Base-by-base conservation (phyloP, 2,797 vertebrate genomes). In the Sebastolobus altivelis region DNA sequence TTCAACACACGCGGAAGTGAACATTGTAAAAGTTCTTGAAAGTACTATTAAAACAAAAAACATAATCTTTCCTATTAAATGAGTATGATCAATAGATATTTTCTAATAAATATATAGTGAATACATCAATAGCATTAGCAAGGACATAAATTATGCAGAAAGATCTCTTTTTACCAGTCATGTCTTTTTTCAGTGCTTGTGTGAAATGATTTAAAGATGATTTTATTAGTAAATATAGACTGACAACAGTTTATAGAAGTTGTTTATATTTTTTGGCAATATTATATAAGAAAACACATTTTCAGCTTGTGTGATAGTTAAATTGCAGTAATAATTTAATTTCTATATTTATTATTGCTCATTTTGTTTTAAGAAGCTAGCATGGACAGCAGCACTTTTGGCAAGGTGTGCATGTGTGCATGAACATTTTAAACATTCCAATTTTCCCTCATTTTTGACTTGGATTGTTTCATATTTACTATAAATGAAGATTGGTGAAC, bases 341-440 rank as follows among this genome's bases (percentile, higher is more conserved):
- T 20, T 46, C 55, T 65, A n/a, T 38, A 54, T 38, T 13, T 43
- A 43, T 22, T 58, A 4, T 61, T 38, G 14, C 65, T 20, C 6
- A 54, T 54, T 20, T 16, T 61, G 37, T 22, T 25, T 31, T 18
- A 27, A 10, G 14, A 58, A 72, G 22, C 2, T 29, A 7, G 8
- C 25, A 46, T 31, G 10, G 60, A 31, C 56, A 71, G 16, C 8
- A 25, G 2, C 3, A 18, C n/a, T 25, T 49, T 7, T 33, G 16
- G 20, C 38, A 61, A 72, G 1, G 40, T 43, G 40, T 43, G 40
- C 40, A 43, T 43, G 38, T 46, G 31, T 37, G 9, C 56, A 38
- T 62, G 18, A n/a, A 72, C 27, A 72, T 60, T 20, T 74, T 63
- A 31, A 59, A 8, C 18, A 56, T 43, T 68, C 7, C 8, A 52